A percentile compares a stretch with the other conserved stretches of the same genome.
Conservation (phyloP, 2,113 vertebrate genomes). For the Noturus placidus region DNA sequence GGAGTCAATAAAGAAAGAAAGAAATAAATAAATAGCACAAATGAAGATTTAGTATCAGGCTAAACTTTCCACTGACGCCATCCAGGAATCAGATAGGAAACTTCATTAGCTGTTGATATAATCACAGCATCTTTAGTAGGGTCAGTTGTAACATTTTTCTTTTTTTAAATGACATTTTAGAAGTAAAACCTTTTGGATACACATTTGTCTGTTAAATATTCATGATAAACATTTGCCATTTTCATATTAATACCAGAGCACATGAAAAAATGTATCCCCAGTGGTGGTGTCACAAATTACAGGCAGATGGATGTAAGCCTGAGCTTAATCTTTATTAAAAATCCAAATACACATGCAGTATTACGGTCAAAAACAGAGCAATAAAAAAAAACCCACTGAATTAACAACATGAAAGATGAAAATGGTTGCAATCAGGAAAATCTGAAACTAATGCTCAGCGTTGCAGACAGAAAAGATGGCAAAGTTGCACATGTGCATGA, state of each 20-base stretch:
- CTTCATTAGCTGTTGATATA: neutral
- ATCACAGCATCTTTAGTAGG: neutral
- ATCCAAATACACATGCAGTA: neutral
- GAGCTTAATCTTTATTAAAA: neutral
- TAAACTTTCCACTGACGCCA: constrained; percentile 19
- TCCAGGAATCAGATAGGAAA: neutral
- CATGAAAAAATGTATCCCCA: neutral
- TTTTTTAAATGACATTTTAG: no score
- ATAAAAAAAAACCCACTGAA: neutral
- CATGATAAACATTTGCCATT: neutral
- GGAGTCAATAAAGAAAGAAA: neutral
- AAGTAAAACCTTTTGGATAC: neutral
- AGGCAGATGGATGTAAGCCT: neutral
- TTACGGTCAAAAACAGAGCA: neutral
- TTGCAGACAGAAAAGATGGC: neutral
- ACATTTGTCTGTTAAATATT: neutral
- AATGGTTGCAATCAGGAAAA: neutral
- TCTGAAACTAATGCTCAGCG: neutral
- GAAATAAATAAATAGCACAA: constrained; percentile 5
- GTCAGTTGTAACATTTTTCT: neutral
- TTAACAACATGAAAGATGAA: neutral
- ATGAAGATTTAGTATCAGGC: constrained; percentile 3
- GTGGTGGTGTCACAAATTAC: neutral
- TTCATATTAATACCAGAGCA: neutral
- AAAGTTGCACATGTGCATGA: neutral